Percentiles rank a stretch among this genome's conserved stretches.
phyloP scores from a whole-genome alignment of 2,888 invertebrate species.

The Netelia virgata region DNA sequence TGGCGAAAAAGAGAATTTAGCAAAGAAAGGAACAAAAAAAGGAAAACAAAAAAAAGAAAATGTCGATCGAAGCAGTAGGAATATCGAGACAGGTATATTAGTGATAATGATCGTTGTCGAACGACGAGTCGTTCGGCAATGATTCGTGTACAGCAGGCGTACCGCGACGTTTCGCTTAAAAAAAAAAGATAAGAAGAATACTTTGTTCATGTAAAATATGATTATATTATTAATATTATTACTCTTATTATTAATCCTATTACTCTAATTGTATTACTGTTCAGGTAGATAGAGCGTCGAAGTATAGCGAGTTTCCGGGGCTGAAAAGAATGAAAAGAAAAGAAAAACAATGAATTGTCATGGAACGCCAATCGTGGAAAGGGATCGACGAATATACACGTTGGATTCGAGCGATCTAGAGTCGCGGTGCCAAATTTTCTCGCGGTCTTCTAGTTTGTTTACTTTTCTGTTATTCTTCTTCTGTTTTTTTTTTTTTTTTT shows the following conservation, averaged over 20 bases:
- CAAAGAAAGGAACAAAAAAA: slow-evolving; percentile 55
- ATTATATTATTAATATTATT: slow-evolving; percentile 64
- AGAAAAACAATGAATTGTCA: slow-evolving; percentile 46
- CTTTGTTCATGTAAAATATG: slow-evolving; percentile 61
- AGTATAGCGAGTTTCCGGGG: slow-evolving; percentile 50
- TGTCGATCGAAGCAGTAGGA: slow-evolving; percentile 53
- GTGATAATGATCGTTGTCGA: slow-evolving; percentile 72
- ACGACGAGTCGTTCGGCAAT: slow-evolving; percentile 65
- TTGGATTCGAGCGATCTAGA: slow-evolving; percentile 61
- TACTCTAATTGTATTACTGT: slow-evolving; percentile 72
- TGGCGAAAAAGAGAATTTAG: slow-evolving; percentile 38
- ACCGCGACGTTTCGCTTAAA: slow-evolving; percentile 72
- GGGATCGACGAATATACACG: slow-evolving; percentile 37
- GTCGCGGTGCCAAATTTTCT: slow-evolving; percentile 70
- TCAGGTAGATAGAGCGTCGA: slow-evolving; percentile 67
- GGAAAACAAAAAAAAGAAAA: slow-evolving; percentile 38
- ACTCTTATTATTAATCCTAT: slow-evolving; percentile 69
- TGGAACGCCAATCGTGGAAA: slow-evolving; percentile 61
- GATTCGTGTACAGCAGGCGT: slow-evolving; percentile 73
- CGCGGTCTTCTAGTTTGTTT: slow-evolving; percentile 57
- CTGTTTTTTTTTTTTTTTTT: slow-evolving; percentile 41
- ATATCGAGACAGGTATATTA: slow-evolving; percentile 72
- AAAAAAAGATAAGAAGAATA: slow-evolving; percentile 29
- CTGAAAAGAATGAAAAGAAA: too few species aligned
- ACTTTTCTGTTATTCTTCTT: slow-evolving; percentile 62